phyloP scores from a whole-genome alignment of 2,888 invertebrate genomes.

The Nephrotoma guestfalica region DNA sequence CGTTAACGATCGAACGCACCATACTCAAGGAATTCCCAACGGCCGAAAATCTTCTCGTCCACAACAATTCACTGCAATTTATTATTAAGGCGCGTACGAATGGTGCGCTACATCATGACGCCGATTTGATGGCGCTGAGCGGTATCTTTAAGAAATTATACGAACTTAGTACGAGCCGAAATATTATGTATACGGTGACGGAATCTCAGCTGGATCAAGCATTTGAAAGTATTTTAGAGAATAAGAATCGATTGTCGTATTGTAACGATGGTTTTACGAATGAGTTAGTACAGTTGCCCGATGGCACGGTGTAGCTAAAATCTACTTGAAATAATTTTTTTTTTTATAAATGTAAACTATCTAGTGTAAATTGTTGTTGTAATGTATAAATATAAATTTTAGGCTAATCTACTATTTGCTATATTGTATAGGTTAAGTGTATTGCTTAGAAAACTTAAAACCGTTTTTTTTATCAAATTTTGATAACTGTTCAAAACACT shows the following conservation, averaged over 20 bases:
- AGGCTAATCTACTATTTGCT: neutral
- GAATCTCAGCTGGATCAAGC: slow-evolving; percentile 29
- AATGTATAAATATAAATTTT: neutral
- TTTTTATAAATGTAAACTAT: neutral
- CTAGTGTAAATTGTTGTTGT: neutral
- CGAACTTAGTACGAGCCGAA: slow-evolving; percentile 15
- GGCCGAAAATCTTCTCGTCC: slow-evolving; percentile 22
- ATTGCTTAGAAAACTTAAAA: neutral
- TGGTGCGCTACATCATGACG: neutral
- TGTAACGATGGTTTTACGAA: neutral
- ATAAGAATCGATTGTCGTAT: neutral
- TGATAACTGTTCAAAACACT: neutral
- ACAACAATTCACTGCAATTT: slow-evolving; percentile 26
- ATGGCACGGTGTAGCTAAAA: neutral
- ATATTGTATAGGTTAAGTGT: neutral
- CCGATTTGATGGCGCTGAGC: slow-evolving; percentile 5
- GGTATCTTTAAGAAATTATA: slow-evolving; percentile 18
- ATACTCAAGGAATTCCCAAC: slow-evolving; percentile 20
- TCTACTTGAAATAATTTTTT: neutral
- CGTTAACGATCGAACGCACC: slow-evolving; percentile 20
- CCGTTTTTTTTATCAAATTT: neutral
- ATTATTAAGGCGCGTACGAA: slow-evolving; percentile 18
- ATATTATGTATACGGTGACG: slow-evolving; percentile 23
- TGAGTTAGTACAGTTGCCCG: neutral
- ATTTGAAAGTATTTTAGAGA: slow-evolving; percentile 28